Conservation (phyloP, 2,113 vertebrate genomes). For the Tachycineta bicolor region DNA sequence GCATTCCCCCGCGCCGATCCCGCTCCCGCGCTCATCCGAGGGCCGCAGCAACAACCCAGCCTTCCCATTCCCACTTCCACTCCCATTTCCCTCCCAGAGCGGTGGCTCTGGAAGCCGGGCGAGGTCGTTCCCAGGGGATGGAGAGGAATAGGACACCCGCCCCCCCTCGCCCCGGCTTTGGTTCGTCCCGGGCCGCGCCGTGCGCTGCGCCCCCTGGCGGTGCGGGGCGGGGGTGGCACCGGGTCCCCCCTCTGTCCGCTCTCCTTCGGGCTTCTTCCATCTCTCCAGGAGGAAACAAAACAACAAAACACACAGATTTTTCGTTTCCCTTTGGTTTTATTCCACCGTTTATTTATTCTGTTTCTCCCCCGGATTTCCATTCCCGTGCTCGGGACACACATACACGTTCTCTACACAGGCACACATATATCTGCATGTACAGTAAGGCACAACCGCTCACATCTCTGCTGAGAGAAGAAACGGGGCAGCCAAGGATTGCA, state of each 20-base stretch:
- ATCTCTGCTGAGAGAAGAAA: background rate
- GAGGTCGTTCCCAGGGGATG: background rate
- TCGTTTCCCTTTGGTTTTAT: background rate
- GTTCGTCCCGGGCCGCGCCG: background rate
- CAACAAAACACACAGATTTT: background rate
- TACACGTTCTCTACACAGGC: background rate
- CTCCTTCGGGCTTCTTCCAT: background rate
- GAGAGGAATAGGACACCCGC: no score
- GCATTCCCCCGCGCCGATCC: background rate
- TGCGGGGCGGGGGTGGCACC: fast-evolving
- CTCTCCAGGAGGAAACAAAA: background rate
- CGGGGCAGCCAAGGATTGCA: background rate
- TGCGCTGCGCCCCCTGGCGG: background rate
- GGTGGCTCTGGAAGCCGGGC: background rate
- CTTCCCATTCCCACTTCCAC: no score
- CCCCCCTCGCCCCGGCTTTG: background rate
- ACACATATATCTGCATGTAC: background rate
- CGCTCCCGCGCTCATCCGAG: background rate
- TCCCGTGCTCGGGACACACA: background rate
- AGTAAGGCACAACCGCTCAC: slow-evolving; percentile 29
- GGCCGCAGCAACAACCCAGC: background rate
- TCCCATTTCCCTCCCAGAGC: background rate
- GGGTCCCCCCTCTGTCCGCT: background rate
- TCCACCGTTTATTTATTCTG: slow-evolving; percentile 1
- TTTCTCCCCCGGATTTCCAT: background rate